phyloP scores from a whole-genome alignment of 2,113 vertebrate genomes.

The Crypturellus undulatus region DNA sequence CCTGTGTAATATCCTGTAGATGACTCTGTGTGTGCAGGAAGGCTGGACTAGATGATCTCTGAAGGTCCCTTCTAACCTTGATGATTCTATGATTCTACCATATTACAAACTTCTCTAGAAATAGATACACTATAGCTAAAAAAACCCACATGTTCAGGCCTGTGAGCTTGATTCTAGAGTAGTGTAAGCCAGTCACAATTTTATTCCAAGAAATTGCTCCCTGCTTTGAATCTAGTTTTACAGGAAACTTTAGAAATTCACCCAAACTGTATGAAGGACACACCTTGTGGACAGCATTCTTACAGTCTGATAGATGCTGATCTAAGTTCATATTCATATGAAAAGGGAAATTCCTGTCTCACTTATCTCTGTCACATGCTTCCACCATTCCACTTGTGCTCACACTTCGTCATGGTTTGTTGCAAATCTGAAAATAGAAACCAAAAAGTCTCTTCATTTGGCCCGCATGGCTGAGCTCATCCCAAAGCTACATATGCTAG shows the following conservation, averaged over 20 bases:
- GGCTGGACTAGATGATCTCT: no score
- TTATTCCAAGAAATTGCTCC: neutral
- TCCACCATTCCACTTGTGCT: neutral
- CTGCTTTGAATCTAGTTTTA: neutral
- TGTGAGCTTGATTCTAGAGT: neutral
- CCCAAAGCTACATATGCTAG: neutral
- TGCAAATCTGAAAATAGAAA: neutral
- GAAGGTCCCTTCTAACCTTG: no score
- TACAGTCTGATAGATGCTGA: neutral
- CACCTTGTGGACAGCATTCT: fast-evolving
- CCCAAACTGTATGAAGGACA: neutral
- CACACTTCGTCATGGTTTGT: neutral
- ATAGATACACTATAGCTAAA: neutral
- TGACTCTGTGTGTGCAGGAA: no score
- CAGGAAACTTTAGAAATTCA: neutral
- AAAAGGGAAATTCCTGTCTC: neutral
- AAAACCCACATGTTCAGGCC: neutral
- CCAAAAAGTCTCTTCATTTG: neutral
- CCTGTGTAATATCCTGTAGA: no score
- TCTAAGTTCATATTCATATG: neutral
- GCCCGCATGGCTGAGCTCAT: neutral
- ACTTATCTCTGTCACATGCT: neutral
- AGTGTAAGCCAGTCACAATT: neutral
- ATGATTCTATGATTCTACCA: no score
- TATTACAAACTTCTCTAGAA: neutral